Evolutionary conservation across 1,140 invertebrate genomes (phyloP), one percentile per base, ranked within the genome.

Genomic region (Neuroterus valhalla): DNA sequence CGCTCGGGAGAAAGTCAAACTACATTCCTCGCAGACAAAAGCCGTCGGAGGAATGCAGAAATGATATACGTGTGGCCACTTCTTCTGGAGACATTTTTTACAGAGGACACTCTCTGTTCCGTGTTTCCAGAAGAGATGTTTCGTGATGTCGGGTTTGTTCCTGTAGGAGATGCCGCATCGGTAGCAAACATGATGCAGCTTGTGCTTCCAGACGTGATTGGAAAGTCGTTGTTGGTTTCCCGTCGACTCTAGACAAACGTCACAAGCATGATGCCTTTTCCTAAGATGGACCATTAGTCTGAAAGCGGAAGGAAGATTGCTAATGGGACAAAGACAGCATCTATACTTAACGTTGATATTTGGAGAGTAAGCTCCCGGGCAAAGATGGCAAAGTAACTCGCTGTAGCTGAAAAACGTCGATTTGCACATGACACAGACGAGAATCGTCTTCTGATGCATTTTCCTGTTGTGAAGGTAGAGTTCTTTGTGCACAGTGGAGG

Each of bases 41-140:
- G 92, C 89, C 15, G 91, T 89, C 5, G 96, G 94, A 19, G 96
- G 96, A 74, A 94, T 92, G 84, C 96, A 97, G 84, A 96, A 97
- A 84, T 97, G 96, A 89, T 96, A 97, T 11, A 96, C 94, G 87
- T 96, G 95, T 0, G 95, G 95, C 96, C 96, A 97, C 79, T 96
- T 96, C 83, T 96, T 96, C 78, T 96, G 94, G 4, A 96, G 85
- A 88, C 96, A 97, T 82, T 92, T 93, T 86, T 96, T 96, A 85
- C 96, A 97, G 4, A 94, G 87, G 2, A 95, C 93, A 89, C 95
- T 96, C 84, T 96, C 95, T 4, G 95, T 96, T 5, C 76, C 79
- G 86, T 97, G 96, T 85, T 97, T 97, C 96, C 96, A 97, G 85
- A 96, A 96, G 46, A 96, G 88, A 91, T 97, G 96, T 82, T 95